Percentiles rank a stretch among this genome's conserved stretches.
Conservation (phyloP, 2,888 invertebrate genomes). For the Alloscopus bannaensis region DNA sequence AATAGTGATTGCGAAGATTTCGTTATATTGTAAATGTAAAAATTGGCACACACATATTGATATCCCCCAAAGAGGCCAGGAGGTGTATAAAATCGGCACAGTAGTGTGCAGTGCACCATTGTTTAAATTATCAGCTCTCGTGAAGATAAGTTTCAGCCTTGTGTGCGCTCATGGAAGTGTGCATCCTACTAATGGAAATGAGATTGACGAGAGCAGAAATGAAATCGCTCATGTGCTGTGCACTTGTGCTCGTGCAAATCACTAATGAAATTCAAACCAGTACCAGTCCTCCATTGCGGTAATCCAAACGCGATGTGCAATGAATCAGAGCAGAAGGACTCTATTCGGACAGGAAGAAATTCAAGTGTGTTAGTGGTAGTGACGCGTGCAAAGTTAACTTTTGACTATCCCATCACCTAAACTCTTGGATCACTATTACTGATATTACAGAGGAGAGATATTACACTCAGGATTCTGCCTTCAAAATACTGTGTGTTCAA, state of each 20-base stretch:
- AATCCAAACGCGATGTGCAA: slow-evolving; percentile 7
- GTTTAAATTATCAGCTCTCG: slow-evolving; percentile 27
- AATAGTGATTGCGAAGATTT: too few species aligned
- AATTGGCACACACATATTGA: too few species aligned
- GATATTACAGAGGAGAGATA: too few species aligned
- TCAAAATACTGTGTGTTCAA: too few species aligned
- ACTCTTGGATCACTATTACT: too few species aligned
- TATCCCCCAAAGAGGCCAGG: too few species aligned
- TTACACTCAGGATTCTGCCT: too few species aligned
- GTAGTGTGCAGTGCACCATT: slow-evolving; percentile 28
- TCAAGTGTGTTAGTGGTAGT: not conserved
- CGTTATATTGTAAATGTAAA: too few species aligned
- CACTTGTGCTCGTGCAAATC: not conserved
- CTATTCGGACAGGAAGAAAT: not conserved
- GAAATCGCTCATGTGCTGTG: slow-evolving; percentile 2
- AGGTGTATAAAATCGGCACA: too few species aligned
- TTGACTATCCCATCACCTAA: slow-evolving; percentile 20
- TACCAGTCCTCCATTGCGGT: not conserved
- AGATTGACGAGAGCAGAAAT: too few species aligned
- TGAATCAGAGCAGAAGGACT: slow-evolving; percentile 2
- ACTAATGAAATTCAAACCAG: not conserved
- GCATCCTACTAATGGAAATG: too few species aligned
- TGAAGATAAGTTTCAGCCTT: slow-evolving; percentile 53
- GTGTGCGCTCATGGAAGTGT: too few species aligned
- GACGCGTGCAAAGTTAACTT: slow-evolving; percentile 7